phyloP scores from a whole-genome alignment of 2,888 invertebrate genomes.

The Heteropelma amictum region DNA sequence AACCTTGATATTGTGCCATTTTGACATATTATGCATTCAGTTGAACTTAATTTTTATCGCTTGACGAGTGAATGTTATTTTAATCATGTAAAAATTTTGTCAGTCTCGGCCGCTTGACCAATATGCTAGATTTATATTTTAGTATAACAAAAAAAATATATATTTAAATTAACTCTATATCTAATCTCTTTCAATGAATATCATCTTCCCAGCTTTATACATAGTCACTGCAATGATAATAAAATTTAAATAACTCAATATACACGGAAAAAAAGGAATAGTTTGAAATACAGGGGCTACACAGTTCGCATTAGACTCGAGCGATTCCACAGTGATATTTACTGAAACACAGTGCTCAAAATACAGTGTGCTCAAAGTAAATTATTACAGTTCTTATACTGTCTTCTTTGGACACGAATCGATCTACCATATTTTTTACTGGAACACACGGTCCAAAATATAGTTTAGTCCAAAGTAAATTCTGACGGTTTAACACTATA shows the following conservation, averaged over 20 bases:
- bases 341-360: too few relatives aligned
- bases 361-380: too few relatives aligned
- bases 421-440: too few relatives aligned
- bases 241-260: conserved; percentile 2
- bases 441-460: too few relatives aligned
- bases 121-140: conserved; percentile 3
- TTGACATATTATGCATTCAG: not conserved
- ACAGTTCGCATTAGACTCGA: too few relatives aligned
- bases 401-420: too few relatives aligned
- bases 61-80: conserved; percentile 6
- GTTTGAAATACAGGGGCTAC: too few relatives aligned
- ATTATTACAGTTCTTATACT: too few relatives aligned
- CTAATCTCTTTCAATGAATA: not conserved
- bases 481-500: too few relatives aligned
- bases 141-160: not conserved
- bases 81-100: conserved; percentile 1
- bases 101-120: not conserved
- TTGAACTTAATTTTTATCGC: not conserved
- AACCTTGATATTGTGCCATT: not conserved
- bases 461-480: too few relatives aligned
- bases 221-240: not conserved
- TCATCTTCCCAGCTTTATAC: not conserved
- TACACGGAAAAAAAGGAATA: not conserved
- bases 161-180: not conserved
- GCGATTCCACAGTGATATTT: too few relatives aligned